phyloP scores from a whole-genome alignment of 2,888 invertebrate genomes.

The Plagiodera versicolora region DNA sequence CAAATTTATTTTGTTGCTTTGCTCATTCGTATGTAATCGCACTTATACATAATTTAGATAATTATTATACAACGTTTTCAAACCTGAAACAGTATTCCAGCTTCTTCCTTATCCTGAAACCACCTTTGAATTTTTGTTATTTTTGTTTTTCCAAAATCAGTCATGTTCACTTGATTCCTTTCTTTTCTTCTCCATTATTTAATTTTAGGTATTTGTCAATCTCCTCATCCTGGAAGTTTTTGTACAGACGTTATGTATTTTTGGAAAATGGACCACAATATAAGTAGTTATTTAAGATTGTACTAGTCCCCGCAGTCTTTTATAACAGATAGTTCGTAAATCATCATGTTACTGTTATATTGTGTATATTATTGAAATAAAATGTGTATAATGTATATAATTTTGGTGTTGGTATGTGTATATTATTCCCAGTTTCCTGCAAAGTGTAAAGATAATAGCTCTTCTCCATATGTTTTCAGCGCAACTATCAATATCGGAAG shows the following conservation, averaged over 20 bases:
- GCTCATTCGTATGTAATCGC: no score
- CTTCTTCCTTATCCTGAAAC: not conserved
- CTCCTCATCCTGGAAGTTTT: constrained; percentile 2
- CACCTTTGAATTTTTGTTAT: not conserved
- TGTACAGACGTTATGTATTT: constrained; percentile 15
- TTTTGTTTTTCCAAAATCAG: not conserved
- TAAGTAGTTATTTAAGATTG: constrained; percentile 47
- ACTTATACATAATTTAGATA: no score
- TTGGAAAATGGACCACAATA: constrained; percentile 7
- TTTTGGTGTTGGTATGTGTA: constrained; percentile 29
- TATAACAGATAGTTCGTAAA: constrained; percentile 41
- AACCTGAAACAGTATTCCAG: not conserved
- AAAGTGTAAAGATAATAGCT: not conserved
- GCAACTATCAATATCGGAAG: no score
- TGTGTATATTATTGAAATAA: constrained; percentile 43
- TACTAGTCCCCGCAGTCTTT: constrained; percentile 52
- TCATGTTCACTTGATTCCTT: not conserved
- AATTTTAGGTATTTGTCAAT: constrained; percentile 3
- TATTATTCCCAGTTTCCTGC: constrained; percentile 5
- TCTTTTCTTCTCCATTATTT: not conserved
- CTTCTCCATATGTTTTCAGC: no score
- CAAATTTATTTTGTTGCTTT: no score
- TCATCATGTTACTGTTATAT: constrained; percentile 41
- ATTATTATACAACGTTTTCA: no score
- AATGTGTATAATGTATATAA: constrained; percentile 40